Evolutionary conservation across 2,113 vertebrate genomes (phyloP), one percentile per base, ranked within the genome.

Genomic region (Chloebia gouldiae): DNA sequence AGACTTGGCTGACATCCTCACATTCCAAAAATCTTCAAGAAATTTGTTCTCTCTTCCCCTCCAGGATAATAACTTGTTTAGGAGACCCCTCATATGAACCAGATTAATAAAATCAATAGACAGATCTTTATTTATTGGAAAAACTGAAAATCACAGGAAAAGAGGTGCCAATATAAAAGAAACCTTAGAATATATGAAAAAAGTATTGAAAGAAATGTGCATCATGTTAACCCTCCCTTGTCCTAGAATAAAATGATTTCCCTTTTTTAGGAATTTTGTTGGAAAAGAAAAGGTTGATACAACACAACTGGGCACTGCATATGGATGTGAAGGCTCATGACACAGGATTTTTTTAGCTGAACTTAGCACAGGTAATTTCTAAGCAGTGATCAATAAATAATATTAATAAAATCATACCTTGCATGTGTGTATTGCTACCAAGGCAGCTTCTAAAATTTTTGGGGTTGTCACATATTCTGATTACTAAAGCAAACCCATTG

Each of bases 21-120:
- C 75, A 82, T 93, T 91, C 79, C 88, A 70, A 66, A 92, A 83
- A 66, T 72, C 54, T 79, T 89, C 23, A 31, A 85, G 76, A 92
- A 89, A 73, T 82, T 86, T 90, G 50, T 45, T 91, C 56, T 79
- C 8, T 88, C 71, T 73, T 94, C 68, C 24, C 71, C 79, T 95
- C 64, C 54, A 90, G 81, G 76, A 54, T 15, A 82, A 65, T 78
- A 50, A 33, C 21, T 30, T 85, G 61, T 77, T 90, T 73, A 73
- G 28, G 27, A 69, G 68, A 85, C 22, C 23, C 27, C 19, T 92
- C 45, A 69, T n/a, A 77, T 30, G 39, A 95, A 88, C 42, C 59
- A 93, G 44, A 77, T 59, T 65, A 77, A 86, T 77, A 66, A 63
- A 63, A 82, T 17, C 33, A 79, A 61, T 2, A 5, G 50, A 23